Base-by-base conservation (phyloP, 1,140 invertebrate species). In the Drosophila orena region DNA sequence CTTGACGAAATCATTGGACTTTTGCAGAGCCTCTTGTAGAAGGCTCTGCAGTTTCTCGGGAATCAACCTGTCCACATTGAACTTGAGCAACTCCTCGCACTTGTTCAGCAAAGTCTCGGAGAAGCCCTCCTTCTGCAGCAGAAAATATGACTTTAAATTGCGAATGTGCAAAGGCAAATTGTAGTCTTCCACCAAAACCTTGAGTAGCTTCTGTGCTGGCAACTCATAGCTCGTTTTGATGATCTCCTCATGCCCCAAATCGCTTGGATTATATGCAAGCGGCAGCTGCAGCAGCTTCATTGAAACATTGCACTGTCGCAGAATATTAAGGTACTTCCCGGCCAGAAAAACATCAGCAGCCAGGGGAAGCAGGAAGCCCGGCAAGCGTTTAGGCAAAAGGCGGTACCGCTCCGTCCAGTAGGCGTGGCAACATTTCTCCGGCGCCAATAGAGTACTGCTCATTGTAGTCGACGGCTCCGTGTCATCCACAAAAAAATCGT, bases 401-500 rank as follows among this genome's bases (percentile, higher is more conserved):
- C 34, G 34, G 43, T 89, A 89, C 3, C 84, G 61, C 3, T 53
- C 17, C 2, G 20, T 8, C 84, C 84, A 89, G 47, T 89, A 89
- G 8, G 54, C 54, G 38, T 68, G 44, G 53, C 80, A 90, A 24
- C 84, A 88, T 5, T 77, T 68, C 49, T 79, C 77, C 0, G 84
- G 76, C 0, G 64, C 20, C 11, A 88, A 24, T n/a, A 79, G 14
- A 0, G 70, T 83, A 40, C 74, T 83, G 56, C 83, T 83, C 70
- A 83, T 66, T 1, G 49, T 56, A 42, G 34, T 68, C 7, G 64
- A 27, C 0, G 42, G 37, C 14, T 72, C 74, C 5, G 59, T 69
- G 43, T 89, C 84, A 61, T 90, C 76, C 0, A 89, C 57, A 2
- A 80, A 89, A 30, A 89, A 89, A 47, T 89, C 85, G 1, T 47